Evolutionary conservation across 2,888 invertebrate species (phyloP), one percentile per base, ranked within the genome.

Genomic region (Drosophila leonis): DNA sequence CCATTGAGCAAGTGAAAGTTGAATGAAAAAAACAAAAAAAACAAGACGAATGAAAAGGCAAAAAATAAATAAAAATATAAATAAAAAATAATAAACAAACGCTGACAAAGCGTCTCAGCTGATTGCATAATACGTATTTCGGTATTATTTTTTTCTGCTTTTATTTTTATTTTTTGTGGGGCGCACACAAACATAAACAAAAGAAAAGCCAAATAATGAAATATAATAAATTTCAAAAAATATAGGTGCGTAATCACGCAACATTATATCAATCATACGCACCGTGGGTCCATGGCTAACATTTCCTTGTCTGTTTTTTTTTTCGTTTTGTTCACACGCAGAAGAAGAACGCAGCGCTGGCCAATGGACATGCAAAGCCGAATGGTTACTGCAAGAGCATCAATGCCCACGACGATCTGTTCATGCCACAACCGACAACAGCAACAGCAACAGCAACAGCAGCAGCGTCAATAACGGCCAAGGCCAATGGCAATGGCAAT

Each of bases 361-460:
- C 88, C 62, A 90, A 90, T 61, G 88, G 77, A 59, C 79, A 80
- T 31, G 74, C 82, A 64, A 80, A 81, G 52, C 88, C 82, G 65
- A 82, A 82, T 20, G 90, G 89, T 56, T 82, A 89, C 78, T 88
- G 89, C 72, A 90, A 88, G 75, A 89, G 90, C 74, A 89, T 83
- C 72, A 83, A 85, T 64, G 83, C 89, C 39, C 87, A 87, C 54
- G 86, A 87, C 27, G 86, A 87, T 73, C 76, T 86, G 55, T 72
- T 72, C 64, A 55, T 88, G 85, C 90, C 88, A 4, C 83, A 80
- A 52, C 41, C 59, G 24, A 48, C 64, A 49, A 65, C 65, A 24
- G 76, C 71, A 33, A 29, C 74, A 35, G 61, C n/a, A 60, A 27
- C 73, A 18, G 75, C 71, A 33, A 29, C 74, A 35, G 61, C n/a